Base-by-base conservation (phyloP, 2,888 invertebrate genomes). In the Deilephila elpenor region DNA sequence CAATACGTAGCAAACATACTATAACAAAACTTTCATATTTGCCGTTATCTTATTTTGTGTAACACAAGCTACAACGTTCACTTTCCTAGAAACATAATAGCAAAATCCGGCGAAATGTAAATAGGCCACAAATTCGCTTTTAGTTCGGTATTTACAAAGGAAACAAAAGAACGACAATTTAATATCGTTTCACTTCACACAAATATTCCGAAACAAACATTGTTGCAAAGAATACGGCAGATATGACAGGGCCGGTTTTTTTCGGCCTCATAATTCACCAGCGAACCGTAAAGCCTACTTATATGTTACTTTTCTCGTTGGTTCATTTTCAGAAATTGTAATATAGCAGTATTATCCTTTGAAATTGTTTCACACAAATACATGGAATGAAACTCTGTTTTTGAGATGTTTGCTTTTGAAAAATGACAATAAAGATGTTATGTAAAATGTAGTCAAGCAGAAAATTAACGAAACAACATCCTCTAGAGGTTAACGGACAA, bases 251-350 rank as follows among this genome's bases (percentile, higher is more conserved):
- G 73, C 73, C 78, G 76, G 80, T 81, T 80, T 76, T 76, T 76
- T 71, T 75, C 75, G 73, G 75, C 75, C 78, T 75, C 79, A 81
- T 82, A 81, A 80, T 78, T 81, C 77, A 79, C 79, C 75, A 76
- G 75, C 74, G 75, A 76, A 74, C 59, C 76, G 75, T 77, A 74
- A 76, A 79, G 77, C 77, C 75, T 75, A 72, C 75, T 75, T 75
- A 60, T 74, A 64, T 74, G 72, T 75, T 75, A 75, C 74, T 73
- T 74, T 79, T 75, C 76, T 77, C 60, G 51, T 76, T 78, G 76
- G 76, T 75, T 76, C 62, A 73, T 73, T 71, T 62, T 60, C 73
- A 75, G 70, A 74, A 74, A 67, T 74, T 60, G 60, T 73, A 70
- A 73, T 59, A 67, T 59, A 70, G 67, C 62, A 59, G 70, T 71